Base-by-base conservation (phyloP, 2,113 vertebrate species). In the Leptobrachium ailaonicum region DNA sequence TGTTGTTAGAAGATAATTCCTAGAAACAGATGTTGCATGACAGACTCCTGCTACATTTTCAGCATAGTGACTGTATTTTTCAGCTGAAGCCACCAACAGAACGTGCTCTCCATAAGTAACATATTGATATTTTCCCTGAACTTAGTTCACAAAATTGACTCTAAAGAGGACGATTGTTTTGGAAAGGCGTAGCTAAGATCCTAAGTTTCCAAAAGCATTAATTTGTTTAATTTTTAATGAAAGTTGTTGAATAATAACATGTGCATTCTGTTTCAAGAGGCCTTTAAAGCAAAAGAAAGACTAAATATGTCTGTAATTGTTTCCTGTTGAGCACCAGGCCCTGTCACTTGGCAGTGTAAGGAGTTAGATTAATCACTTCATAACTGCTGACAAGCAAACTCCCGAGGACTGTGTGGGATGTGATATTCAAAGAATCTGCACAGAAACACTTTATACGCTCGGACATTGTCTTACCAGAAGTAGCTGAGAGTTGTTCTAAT, bases 241-340 rank as follows among this genome's bases (percentile, higher is more conserved):
- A 50, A 5, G 47, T 50, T 71, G 14, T 71, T 71, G 40, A 67
- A 47, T 79, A 71, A 13, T 66, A 54, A 20, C 56, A 53, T 58
- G 50, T 41, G 41, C 54, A 6, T 9, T 63, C 2, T 44, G 47
- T 70, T 41, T 77, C 10, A 78, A 67, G 40, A 14, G 50, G 32
- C 53, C 71, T 58, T 58, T 50, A 50, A 50, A 50, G 47, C 47
- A 66, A 66, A 54, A 80, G 71, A 67, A 67, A 73, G 71, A 74
- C 63, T 80, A 80, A 80, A 80, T 68, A 80, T 67, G 71, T 67
- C 71, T 80, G 2, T 67, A 67, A 80, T 80, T 40, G 66, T 58
- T 73, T 80, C 78, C 71, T 80, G 63, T 42, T 45, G 71, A 73
- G 63, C 66, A 66, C 66, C 20, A 68, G 71, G 63, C 62, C 42